These are phyloP conservation scores for Erebia aethiops DNA, from an alignment of 2,888 invertebrate genomes.

Conservation along the genomic window DNA sequence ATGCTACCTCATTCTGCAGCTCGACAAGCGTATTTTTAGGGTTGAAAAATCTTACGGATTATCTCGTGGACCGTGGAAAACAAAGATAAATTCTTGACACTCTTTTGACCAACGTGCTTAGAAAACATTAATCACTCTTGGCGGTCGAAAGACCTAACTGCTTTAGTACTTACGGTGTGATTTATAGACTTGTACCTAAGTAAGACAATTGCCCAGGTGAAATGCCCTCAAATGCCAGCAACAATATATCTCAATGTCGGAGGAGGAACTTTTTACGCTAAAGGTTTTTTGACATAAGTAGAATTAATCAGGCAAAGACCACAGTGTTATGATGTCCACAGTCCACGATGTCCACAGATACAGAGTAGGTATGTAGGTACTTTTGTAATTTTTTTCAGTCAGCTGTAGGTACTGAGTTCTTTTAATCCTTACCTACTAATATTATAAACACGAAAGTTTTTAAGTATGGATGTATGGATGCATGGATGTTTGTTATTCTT, in stretches of 20 bases:
- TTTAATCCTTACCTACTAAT: too few relatives aligned
- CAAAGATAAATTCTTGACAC: not conserved
- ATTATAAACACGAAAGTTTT: too few relatives aligned
- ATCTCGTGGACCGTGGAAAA: not conserved
- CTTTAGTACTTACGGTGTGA: conserved; percentile 13
- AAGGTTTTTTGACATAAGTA: not conserved
- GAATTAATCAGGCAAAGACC: too few relatives aligned
- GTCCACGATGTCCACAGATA: too few relatives aligned
- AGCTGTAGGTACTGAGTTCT: too few relatives aligned
- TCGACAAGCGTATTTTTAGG: too few relatives aligned
- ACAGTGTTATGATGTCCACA: too few relatives aligned
- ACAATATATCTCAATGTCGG: not conserved
- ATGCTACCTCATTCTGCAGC: too few relatives aligned
- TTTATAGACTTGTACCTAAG: conserved; percentile 4
- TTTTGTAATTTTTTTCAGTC: too few relatives aligned
- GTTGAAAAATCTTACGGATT: not conserved
- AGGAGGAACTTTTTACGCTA: not conserved
- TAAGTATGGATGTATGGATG: too few relatives aligned
- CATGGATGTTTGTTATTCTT: too few relatives aligned
- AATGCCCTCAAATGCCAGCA: not conserved
- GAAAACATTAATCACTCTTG: not conserved
- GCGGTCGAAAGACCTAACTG: not conserved
- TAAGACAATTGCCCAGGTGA: not conserved
- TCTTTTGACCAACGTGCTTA: conserved; percentile 1
- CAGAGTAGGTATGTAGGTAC: too few relatives aligned